phyloP scores from a whole-genome alignment of 2,113 vertebrate species.

The pig (Sus scrofa) region DNA sequence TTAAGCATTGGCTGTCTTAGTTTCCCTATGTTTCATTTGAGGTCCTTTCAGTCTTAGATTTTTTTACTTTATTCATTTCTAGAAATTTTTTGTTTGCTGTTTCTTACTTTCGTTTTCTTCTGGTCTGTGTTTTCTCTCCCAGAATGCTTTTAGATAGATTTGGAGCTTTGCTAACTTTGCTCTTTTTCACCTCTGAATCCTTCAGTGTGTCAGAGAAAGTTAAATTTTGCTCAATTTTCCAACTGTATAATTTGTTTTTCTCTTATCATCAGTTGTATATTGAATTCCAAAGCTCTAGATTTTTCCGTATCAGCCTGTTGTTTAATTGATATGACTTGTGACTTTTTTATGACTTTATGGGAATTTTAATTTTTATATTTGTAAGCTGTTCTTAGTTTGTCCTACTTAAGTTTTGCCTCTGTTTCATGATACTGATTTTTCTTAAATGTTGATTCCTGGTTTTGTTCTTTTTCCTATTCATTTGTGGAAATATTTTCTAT shows the following conservation, averaged over 20 bases:
- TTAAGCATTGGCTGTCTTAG: background rate
- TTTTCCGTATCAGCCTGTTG: background rate
- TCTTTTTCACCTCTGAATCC: background rate
- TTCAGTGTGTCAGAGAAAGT: background rate
- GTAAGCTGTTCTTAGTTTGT: background rate
- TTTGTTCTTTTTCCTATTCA: background rate
- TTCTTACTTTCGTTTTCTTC: background rate
- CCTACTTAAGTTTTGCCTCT: background rate
- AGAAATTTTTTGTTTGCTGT: background rate
- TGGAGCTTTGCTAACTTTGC: background rate
- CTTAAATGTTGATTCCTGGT: conserved; percentile 41
- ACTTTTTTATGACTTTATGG: background rate
- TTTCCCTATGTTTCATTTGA: background rate
- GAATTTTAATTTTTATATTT: background rate
- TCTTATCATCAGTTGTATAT: background rate
- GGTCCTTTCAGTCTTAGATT: background rate
- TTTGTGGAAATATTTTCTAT: conserved; percentile 34
- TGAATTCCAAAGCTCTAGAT: background rate
- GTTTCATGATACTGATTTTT: conserved; percentile 6
- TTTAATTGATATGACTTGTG: background rate
- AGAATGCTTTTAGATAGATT: background rate
- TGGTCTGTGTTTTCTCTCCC: background rate
- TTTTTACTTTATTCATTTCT: background rate
- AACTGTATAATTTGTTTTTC: background rate
- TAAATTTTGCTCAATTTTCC: background rate